A percentile compares a stretch with the other conserved stretches of the same genome.
Evolutionary conservation across 1,140 invertebrate genomes (phyloP).

Genomic region (Caenorhabditis latens): DNA sequence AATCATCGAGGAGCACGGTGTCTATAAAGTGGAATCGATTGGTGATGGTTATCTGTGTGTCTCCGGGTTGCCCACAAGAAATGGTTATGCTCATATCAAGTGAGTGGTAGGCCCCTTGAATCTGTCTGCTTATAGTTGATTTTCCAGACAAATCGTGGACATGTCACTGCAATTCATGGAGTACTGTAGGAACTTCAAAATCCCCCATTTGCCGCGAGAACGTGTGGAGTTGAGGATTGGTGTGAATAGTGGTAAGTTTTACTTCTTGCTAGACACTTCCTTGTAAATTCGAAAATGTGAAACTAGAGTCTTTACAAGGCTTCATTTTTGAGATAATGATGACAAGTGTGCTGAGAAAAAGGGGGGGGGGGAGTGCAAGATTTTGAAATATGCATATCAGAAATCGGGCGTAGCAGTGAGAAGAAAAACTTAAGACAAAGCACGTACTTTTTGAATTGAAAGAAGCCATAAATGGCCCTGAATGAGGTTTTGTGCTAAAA

Average conservation of each 20-base stretch:
- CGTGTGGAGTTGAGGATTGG: constrained; percentile 85
- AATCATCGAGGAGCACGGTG: constrained; percentile 84
- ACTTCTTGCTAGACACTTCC: not conserved
- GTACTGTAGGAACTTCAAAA: constrained; percentile 83
- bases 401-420: not conserved
- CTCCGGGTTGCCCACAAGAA: constrained; percentile 81
- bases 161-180: constrained; percentile 24
- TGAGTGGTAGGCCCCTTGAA: not conserved
- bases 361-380: no score
- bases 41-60: constrained; percentile 81
- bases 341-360: no score
- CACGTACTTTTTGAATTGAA: not conserved
- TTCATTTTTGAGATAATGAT: not conserved
- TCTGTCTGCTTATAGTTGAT: not conserved
- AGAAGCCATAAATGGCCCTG: not conserved
- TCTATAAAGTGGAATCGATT: constrained; percentile 82
- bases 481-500: no score
- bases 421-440: not conserved
- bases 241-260: constrained; percentile 77
- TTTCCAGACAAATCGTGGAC: constrained; percentile 43
- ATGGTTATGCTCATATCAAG: constrained; percentile 74
- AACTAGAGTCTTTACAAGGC: not conserved
- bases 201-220: constrained; percentile 82
- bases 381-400: no score
- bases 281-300: not conserved